Evolutionary conservation across 2,888 invertebrate species (phyloP).

Genomic region (Cerastis rubricosa): DNA sequence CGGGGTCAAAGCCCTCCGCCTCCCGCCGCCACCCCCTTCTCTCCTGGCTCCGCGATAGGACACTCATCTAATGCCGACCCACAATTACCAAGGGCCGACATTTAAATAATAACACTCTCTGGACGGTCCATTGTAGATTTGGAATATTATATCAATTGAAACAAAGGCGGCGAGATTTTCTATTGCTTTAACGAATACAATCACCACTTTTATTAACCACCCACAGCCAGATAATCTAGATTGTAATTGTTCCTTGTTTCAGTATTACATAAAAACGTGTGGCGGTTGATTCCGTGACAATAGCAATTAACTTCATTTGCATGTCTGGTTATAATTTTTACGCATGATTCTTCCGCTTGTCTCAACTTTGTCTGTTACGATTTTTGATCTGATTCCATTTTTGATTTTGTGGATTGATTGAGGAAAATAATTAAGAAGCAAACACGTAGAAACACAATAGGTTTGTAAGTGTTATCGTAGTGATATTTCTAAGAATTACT

Average conservation of each 20-base stretch:
- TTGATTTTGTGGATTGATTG: slow-evolving; percentile 34
- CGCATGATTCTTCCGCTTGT: slow-evolving; percentile 77
- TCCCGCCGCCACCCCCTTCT: slow-evolving; percentile 61
- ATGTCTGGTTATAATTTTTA: slow-evolving; percentile 77
- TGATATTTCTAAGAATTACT: slow-evolving; percentile 73
- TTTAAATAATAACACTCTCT: slow-evolving; percentile 63
- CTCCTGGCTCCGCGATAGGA: slow-evolving; percentile 66
- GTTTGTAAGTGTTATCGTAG: slow-evolving; percentile 57
- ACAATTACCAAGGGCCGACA: slow-evolving; percentile 63
- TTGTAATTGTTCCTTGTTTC: slow-evolving; percentile 55
- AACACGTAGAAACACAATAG: slow-evolving; percentile 40
- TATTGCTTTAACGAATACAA: slow-evolving; percentile 22
- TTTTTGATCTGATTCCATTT: slow-evolving; percentile 62
- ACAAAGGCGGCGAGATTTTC: slow-evolving; percentile 31
- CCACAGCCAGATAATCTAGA: slow-evolving; percentile 40
- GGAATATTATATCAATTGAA: slow-evolving; percentile 54
- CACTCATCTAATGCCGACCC: slow-evolving; percentile 64
- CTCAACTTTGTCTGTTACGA: slow-evolving; percentile 78
- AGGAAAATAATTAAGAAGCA: slow-evolving; percentile 30
- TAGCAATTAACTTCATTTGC: slow-evolving; percentile 80
- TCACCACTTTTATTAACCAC: slow-evolving; percentile 22
- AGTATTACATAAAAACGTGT: slow-evolving; percentile 65
- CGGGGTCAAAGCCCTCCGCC: slow-evolving; percentile 80
- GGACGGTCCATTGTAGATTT: slow-evolving; percentile 53
- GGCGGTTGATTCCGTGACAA: slow-evolving; percentile 74